Evolutionary conservation across 2,888 invertebrate genomes (phyloP), one percentile per base, ranked within the genome.

Genomic region (Ecdyonurus torrentis): DNA sequence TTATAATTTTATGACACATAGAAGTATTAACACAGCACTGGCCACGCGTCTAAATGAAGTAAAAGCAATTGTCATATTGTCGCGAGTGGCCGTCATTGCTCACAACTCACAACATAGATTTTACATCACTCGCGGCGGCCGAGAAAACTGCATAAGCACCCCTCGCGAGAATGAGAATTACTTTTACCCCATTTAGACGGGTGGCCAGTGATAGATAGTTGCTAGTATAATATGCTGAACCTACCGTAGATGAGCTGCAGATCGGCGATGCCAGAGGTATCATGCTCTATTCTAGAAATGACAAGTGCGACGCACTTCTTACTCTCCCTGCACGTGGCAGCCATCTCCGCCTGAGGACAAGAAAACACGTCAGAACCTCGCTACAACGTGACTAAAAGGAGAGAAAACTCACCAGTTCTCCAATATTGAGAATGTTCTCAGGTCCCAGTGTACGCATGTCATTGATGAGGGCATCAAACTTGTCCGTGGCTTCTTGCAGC

Each of bases 321-420:
- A 76, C 93, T 91, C 72, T 92, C 90, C 70, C 87, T 85, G 78
- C 93, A 92, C 65, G 89, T 87, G 66, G 85, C 83, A 72, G 89
- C 81, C 71, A 94, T 81, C 79, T 92, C 92, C 74, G 84, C 85
- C 93, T 94, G 75, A 67, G 76, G 15, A 10, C 37, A 37, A 5
- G 37, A 37, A 37, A 15, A 37, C 15, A 37, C 37, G 37, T 37
- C 37, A 37, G 37, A 10, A n/a, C n/a, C n/a, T 5, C 15, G 37
- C 37, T 37, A 37, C 37, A 37, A 37, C 15, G 37, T 15, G 7
- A 5, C 15, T 37, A 37, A 37, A 37, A 5, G 37, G 7, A 5
- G 15, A 37, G 15, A 37, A 5, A 37, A 37, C 37, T 37, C 37
- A 37, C 37, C 55, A 55, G 22, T 22, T 55, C 55, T n/a, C 55